Percentiles rank a stretch among this genome's conserved stretches.
Conservation (phyloP, 2,113 vertebrate genomes). For the Notothenia rossii region DNA sequence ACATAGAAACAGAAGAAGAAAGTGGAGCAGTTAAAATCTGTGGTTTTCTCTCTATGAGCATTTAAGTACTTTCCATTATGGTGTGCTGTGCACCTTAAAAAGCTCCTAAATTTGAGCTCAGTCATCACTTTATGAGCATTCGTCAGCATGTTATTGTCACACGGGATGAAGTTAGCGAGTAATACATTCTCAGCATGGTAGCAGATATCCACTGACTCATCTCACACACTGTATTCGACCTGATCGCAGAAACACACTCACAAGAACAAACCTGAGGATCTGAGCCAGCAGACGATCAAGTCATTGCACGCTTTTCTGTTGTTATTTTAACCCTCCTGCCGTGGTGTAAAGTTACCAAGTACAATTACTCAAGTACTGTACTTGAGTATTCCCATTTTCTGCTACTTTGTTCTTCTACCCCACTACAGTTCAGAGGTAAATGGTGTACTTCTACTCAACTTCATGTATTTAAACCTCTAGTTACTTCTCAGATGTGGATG, state of each 20-base stretch:
- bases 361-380: too few species aligned
- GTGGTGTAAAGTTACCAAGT: too few species aligned
- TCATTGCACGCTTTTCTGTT: conserved; percentile 35
- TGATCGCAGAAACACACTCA: conserved; percentile 17
- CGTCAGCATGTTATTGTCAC: conserved; percentile 62
- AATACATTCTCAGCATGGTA: conserved; percentile 49
- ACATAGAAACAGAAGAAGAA: conserved; percentile 65
- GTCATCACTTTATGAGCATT: conserved; percentile 68
- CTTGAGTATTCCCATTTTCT: too few species aligned
- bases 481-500: too few species aligned
- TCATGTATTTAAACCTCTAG: too few species aligned
- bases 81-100: conserved; percentile 36
- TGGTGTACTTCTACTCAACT: too few species aligned
- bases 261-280: conserved; percentile 36
- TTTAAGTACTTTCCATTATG: conserved; percentile 73
- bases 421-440: too few species aligned
- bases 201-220: conserved; percentile 66
- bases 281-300: conserved; percentile 45
- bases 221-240: conserved; percentile 45
- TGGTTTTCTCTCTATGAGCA: conserved; percentile 50
- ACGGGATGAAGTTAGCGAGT: conserved; percentile 53
- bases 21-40: conserved; percentile 62
- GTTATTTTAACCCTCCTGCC: not conserved
- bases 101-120: conserved; percentile 57
- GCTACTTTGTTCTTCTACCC: too few species aligned